Base-by-base conservation (phyloP, 2,888 invertebrate genomes). In the Epinotia nisella region DNA sequence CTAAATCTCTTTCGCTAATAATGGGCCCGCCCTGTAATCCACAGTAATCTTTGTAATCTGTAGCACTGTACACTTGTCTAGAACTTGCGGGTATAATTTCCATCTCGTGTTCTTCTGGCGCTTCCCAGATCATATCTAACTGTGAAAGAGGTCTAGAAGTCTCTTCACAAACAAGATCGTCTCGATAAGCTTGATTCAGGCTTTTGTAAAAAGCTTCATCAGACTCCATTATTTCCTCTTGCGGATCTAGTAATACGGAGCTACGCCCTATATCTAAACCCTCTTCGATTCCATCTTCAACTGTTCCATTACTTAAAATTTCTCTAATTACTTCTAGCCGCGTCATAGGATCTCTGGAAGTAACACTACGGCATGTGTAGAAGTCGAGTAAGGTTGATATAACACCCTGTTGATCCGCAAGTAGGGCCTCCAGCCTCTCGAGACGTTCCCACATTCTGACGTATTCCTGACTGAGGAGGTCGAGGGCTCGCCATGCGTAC, bases 381-480 rank as follows among this genome's bases (percentile, higher is more conserved):
- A 96, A 96, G 85, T 97, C 96, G 84, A 98, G 95, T 82, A 98
- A 94, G 85, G 98, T 98, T 67, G 97, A 96, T 81, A 98, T 98
- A 58, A 98, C 98, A 79, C 97, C 96, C 87, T 98, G 98, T 87
- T 98, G 98, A 85, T 98, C 98, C 87, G 96, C 96, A 3, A 98
- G 95, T 75, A 98, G 94, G 24, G 97, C 95, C 86, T 98, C 98
- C 39, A 98, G 92, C 87, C 98, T 97, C 84, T 98, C 98, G 75
- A 98, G 92, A 59, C 98, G 94, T 83, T 97, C 97, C 98, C 98
- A 98, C 97, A 98, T 98, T 87, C 97, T 97, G 68, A 98, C 97
- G 83, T 98, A 98, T 86, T 98, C 98, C 83, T 97, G 97, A 53
- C 98, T 98, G 45, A 98, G 95, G 68, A 98, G 94, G 85, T 98